Percentiles rank a stretch among this genome's conserved stretches.
phyloP scores from a whole-genome alignment of 1,140 invertebrate genomes.

The Pectinophora gossypiella region DNA sequence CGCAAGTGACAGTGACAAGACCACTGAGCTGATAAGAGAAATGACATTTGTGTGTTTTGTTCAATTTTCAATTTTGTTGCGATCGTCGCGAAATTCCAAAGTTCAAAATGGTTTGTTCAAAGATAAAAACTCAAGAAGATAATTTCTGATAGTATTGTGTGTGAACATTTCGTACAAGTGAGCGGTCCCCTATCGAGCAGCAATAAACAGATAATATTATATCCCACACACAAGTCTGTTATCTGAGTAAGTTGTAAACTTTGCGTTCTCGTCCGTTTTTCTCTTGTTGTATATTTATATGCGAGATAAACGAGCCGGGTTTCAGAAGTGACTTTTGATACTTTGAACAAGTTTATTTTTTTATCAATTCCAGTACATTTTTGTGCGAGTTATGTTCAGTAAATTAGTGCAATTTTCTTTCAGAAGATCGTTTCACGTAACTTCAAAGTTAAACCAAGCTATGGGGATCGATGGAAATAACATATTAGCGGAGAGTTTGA shows the following conservation, averaged over 20 bases:
- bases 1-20: neutral
- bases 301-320: neutral
- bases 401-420: constrained; percentile 20
- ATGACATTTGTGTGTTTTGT: no score
- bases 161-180: no score
- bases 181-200: no score
- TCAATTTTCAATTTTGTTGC: no score
- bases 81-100: neutral
- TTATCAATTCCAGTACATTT: neutral
- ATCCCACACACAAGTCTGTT: no score
- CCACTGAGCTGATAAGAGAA: no score
- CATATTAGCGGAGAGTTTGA: constrained; percentile 85
- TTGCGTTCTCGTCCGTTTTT: no score
- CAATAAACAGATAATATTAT: no score
- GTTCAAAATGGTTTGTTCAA: neutral
- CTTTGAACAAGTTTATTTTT: neutral
- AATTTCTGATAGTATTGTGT: neutral
- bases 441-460: constrained; percentile 44
- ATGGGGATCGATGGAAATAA: constrained; percentile 82
- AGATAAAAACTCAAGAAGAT: neutral
- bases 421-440: constrained; percentile 47
- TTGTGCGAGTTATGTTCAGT: neutral
- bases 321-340: neutral
- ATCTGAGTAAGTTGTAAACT: no score
- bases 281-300: no score